A percentile compares a stretch with the other conserved stretches of the same genome.
These are phyloP conservation scores for Ips typographus DNA, from an alignment of 1,140 invertebrate species.

Conservation along the genomic window DNA sequence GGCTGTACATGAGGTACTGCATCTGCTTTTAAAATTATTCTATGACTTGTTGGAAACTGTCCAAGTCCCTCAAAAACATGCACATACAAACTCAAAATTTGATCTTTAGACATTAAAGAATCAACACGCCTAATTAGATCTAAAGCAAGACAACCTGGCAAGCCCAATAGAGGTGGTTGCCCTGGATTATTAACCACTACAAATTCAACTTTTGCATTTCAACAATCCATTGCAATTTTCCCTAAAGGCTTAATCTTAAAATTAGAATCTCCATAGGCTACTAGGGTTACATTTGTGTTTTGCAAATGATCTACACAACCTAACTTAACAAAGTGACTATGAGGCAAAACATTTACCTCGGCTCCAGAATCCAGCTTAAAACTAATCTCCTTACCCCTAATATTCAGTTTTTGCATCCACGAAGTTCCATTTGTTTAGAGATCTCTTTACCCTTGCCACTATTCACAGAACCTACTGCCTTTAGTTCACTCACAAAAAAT, in stretches of 20 bases:
- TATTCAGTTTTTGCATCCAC: not conserved
- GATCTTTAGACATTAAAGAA: not conserved
- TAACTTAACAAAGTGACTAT: not conserved
- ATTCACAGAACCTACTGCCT: not conserved
- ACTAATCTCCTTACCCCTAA: not conserved
- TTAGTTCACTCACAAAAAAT: not conserved
- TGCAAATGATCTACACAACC: not conserved
- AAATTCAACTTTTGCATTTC: not conserved
- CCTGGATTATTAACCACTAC: not conserved
- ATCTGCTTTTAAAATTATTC: not conserved
- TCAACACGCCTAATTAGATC: not conserved
- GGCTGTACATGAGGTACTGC: not conserved
- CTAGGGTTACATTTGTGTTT: not conserved
- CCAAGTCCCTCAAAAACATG: not conserved
- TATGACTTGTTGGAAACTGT: not conserved
- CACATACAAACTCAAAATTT: not conserved
- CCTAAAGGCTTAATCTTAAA: constrained; percentile 5
- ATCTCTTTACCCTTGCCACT: too few species aligned
- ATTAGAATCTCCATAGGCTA: constrained; percentile 1
- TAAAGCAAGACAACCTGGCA: not conserved
- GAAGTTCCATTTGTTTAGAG: not conserved
- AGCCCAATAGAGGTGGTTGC: not conserved
- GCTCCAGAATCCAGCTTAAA: constrained; percentile 3
- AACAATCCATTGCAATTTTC: not conserved
- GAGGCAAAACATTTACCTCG: not conserved